Percentiles rank a stretch among this genome's conserved stretches.
These are phyloP conservation scores for Etheostoma spectabile DNA, from an alignment of 2,113 vertebrate species.

Conservation along the genomic window DNA sequence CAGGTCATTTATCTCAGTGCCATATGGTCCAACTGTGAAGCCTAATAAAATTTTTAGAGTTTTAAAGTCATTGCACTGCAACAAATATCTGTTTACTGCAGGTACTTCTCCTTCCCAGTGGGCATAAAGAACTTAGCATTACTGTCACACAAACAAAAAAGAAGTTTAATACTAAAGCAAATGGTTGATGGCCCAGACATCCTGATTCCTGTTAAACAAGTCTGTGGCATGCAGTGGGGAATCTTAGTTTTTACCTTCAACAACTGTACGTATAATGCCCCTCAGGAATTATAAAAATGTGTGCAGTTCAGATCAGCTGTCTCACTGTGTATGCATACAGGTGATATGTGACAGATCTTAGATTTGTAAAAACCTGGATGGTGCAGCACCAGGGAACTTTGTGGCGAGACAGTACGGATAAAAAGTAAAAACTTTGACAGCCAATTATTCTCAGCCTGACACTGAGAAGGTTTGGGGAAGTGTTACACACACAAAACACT, in stretches of 20 bases:
- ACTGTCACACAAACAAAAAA: background rate
- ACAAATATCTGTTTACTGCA: slow-evolving; percentile 17
- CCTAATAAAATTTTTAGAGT: slow-evolving; percentile 56
- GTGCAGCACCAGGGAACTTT: background rate
- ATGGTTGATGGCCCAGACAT: background rate
- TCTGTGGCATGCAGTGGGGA: background rate
- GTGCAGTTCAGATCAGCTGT: slow-evolving; percentile 11
- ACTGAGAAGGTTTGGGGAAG: slow-evolving; percentile 26
- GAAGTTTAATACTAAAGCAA: slow-evolving; percentile 9
- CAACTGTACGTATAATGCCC: background rate
- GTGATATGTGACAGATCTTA: slow-evolving; percentile 37
- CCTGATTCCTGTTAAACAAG: background rate
- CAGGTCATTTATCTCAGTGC: slow-evolving; percentile 57
- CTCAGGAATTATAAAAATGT: slow-evolving; percentile 27
- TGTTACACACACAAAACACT: background rate
- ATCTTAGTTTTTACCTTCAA: background rate
- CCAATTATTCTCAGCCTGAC: slow-evolving; percentile 26
- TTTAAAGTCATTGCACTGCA: slow-evolving; percentile 22
- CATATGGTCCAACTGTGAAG: slow-evolving; percentile 62
- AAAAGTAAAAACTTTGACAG: slow-evolving; percentile 32
- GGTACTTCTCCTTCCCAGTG: background rate
- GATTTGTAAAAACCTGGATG: slow-evolving; percentile 28
- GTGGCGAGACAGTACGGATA: background rate
- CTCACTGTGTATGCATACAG: background rate
- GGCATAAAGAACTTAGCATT: slow-evolving; percentile 2